These are phyloP conservation scores for Drosophila setosimentum DNA, from an alignment of 2,888 invertebrate species.

Conservation along the genomic window DNA sequence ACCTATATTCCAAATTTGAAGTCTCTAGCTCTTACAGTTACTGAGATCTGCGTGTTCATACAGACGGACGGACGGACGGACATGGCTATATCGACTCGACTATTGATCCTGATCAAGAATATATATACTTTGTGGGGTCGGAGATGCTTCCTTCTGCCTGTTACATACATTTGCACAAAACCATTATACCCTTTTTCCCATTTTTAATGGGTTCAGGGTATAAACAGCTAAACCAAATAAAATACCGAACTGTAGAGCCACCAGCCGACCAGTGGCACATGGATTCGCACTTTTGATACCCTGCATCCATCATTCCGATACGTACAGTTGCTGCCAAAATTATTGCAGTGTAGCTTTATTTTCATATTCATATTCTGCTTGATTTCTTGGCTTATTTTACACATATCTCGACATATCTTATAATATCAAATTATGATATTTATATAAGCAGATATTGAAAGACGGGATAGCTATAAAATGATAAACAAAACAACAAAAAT, in stretches of 20 bases:
- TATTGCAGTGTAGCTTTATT: not conserved
- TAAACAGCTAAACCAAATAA: slow-evolving; percentile 40
- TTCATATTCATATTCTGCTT: not conserved
- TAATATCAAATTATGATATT: not conserved
- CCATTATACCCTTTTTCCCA: too few species aligned
- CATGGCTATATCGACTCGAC: too few species aligned
- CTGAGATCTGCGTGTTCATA: too few species aligned
- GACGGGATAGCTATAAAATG: not conserved
- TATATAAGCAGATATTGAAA: not conserved
- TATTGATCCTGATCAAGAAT: too few species aligned
- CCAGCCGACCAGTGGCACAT: not conserved
- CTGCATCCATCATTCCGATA: not conserved
- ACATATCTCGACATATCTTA: not conserved
- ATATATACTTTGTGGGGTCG: too few species aligned
- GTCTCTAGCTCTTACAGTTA: too few species aligned
- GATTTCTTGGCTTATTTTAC: not conserved
- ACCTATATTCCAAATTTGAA: too few species aligned
- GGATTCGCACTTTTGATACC: slow-evolving; percentile 19
- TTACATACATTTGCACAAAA: too few species aligned
- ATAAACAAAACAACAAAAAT: not conserved
- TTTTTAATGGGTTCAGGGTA: too few species aligned
- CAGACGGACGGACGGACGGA: too few species aligned
- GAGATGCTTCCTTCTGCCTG: too few species aligned
- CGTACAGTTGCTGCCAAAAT: not conserved
- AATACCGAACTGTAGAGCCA: slow-evolving; percentile 10